Percentiles rank a stretch among this genome's conserved stretches.
Conservation (phyloP, 2,888 invertebrate genomes). For the Dolomedes plantarius region DNA sequence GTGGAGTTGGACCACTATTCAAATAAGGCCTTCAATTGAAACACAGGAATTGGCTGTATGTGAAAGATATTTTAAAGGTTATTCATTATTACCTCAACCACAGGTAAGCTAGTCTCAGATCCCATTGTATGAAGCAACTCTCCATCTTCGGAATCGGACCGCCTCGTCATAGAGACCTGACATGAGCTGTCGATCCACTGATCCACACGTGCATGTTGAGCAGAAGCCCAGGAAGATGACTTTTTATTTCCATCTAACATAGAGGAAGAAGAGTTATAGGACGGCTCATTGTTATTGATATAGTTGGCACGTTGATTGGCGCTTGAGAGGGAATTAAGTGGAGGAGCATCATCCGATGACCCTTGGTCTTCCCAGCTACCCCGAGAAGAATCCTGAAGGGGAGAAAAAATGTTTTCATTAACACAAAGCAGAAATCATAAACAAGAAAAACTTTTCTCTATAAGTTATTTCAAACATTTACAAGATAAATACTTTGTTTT, state of each 20-base stretch:
- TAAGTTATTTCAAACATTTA: too few species aligned
- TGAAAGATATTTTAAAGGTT: too few species aligned
- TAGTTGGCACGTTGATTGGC: conserved; percentile 66
- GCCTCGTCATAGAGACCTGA: conserved; percentile 34
- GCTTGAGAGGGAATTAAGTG: conserved; percentile 50
- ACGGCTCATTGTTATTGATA: conserved; percentile 64
- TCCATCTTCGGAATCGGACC: conserved; percentile 52
- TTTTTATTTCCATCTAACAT: conserved; percentile 44
- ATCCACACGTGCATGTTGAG: conserved; percentile 47
- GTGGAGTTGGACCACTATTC: too few species aligned
- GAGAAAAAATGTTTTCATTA: background rate
- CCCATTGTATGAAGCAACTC: conserved; percentile 36
- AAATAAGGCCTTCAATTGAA: too few species aligned
- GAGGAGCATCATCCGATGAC: conserved; percentile 65
- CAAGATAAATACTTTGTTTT: too few species aligned
- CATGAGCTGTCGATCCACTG: conserved; percentile 64
- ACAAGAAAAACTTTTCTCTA: too few species aligned
- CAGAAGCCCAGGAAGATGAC: conserved; percentile 58
- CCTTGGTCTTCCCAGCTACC: conserved; percentile 70
- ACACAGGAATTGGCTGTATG: too few species aligned
- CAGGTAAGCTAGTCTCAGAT: conserved; percentile 30
- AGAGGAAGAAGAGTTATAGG: conserved; percentile 49
- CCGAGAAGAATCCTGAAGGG: conserved; percentile 61
- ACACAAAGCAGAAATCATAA: too few species aligned
- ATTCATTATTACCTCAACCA: conserved; percentile 43